phyloP scores from a whole-genome alignment of 2,113 vertebrate species.

The Echinops telfairi region DNA sequence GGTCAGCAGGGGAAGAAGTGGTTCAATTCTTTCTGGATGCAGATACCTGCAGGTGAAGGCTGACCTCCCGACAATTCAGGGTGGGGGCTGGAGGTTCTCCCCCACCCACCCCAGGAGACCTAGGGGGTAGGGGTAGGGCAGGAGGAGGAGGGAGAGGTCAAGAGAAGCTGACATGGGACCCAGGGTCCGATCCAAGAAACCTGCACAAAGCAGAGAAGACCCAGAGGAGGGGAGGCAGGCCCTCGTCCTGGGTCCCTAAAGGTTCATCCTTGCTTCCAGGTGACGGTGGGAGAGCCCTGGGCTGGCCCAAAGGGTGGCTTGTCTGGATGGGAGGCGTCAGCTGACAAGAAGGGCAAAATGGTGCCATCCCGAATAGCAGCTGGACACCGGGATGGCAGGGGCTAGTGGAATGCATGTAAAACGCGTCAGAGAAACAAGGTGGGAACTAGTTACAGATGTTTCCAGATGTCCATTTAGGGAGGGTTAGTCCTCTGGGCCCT shows the following conservation, averaged over 20 bases:
- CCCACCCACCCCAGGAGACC: not conserved
- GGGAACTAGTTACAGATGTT: not conserved
- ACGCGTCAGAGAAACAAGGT: not conserved
- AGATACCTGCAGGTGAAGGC: too few species aligned
- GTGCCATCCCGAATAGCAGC: not conserved
- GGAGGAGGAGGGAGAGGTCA: not conserved
- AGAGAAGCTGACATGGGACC: not conserved
- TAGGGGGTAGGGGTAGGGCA: not conserved
- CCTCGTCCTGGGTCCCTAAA: not conserved
- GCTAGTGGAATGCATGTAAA: not conserved
- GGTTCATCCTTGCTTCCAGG: not conserved
- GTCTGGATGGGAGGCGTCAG: not conserved
- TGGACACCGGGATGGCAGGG: not conserved
- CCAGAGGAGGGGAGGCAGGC: not conserved
- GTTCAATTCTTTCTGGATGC: not conserved
- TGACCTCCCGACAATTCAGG: not conserved
- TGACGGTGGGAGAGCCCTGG: accelerated
- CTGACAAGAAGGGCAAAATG: not conserved
- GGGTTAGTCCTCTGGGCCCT: not conserved
- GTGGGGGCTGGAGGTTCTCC: not conserved
- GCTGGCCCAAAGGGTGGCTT: not conserved
- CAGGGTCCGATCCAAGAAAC: not conserved
- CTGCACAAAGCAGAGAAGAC: not conserved
- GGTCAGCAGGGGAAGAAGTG: not conserved
- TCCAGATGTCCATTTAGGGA: not conserved